Base-by-base conservation (phyloP, 2,113 vertebrate genomes). In the Chroicocephalus ridibundus region DNA sequence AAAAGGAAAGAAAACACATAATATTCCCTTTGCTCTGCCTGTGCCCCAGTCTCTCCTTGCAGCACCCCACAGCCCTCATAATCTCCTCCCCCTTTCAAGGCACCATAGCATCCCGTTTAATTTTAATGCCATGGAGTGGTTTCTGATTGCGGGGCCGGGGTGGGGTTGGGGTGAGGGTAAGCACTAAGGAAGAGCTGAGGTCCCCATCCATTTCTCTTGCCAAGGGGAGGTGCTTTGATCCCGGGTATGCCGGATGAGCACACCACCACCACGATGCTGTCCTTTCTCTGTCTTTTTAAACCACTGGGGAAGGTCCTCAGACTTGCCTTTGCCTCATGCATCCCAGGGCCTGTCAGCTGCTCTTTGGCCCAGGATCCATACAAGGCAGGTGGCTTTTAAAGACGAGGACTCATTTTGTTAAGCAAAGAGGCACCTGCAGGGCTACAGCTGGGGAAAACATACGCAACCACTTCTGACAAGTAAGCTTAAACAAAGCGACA, bases 361-460 rank as follows among this genome's bases (percentile, higher is more conserved):
- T 93, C 77, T 71, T 55, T 87, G 55, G 61, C 46, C 72, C 9
- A 1, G 29, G 38, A 78, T 83, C 20, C 15, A 0, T 20, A 52
- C 51, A 12, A 84, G 75, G 51, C 82, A 94, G 46, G 65, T 3
- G 1, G 65, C 61, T 66, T 74, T 65, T 68, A 69, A 79, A 93
- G 70, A 42, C 34, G 64, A 79, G 78, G 58, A 86, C 65, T 91
- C 52, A 8, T 62, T 91, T 74, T 93, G 58, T 88, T 61, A 88
- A 93, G 65, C 72, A 84, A 81, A 92, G 65, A 54, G 78, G 87
- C 95, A 96, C 62, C 82, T 96, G 92, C 42, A 31, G 79, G 62
- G 88, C 79, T 94, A 26, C 84, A 94, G 62, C 85, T 93, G 85
- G 80, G 44, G 46, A 93, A 95, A 95, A 83, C 69, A 90, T 55